phyloP scores from a whole-genome alignment of 2,113 vertebrate genomes.

The Lasiurus borealis region DNA sequence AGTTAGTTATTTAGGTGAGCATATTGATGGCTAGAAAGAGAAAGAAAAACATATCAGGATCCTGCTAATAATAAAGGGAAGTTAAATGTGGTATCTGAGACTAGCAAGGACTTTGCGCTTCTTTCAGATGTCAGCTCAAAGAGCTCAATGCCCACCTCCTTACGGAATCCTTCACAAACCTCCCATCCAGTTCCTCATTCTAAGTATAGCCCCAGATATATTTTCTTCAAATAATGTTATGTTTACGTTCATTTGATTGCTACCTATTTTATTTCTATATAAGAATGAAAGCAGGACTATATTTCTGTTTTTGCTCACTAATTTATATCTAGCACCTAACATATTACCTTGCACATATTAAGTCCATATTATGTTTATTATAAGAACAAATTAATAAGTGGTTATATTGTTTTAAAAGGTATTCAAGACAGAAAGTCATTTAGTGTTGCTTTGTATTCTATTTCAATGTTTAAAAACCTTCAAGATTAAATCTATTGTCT shows the following conservation, averaged over 20 bases:
- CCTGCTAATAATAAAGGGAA: not conserved
- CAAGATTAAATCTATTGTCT: not conserved
- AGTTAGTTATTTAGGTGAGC: not conserved
- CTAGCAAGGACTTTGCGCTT: not conserved
- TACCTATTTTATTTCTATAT: not conserved
- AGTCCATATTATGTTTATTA: not conserved
- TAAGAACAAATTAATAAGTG: not conserved
- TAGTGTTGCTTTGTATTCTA: not conserved
- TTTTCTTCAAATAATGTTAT: slow-evolving; percentile 20
- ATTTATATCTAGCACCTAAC: not conserved
- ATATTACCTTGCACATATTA: not conserved
- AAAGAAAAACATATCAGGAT: not conserved
- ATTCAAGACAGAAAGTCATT: not conserved
- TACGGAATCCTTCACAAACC: not conserved
- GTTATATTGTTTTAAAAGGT: not conserved
- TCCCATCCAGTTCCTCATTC: not conserved
- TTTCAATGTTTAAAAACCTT: not conserved
- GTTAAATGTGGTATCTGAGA: not conserved
- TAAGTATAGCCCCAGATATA: rapidly evolving
- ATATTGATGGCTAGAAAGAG: not conserved
- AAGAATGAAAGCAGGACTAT: not conserved
- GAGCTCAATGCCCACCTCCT: not conserved
- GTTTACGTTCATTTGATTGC: not conserved
- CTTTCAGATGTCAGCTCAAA: not conserved
- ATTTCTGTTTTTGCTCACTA: not conserved